Evolutionary conservation across 2,888 invertebrate genomes (phyloP).

Genomic region (Psococerastis gibbosa): DNA sequence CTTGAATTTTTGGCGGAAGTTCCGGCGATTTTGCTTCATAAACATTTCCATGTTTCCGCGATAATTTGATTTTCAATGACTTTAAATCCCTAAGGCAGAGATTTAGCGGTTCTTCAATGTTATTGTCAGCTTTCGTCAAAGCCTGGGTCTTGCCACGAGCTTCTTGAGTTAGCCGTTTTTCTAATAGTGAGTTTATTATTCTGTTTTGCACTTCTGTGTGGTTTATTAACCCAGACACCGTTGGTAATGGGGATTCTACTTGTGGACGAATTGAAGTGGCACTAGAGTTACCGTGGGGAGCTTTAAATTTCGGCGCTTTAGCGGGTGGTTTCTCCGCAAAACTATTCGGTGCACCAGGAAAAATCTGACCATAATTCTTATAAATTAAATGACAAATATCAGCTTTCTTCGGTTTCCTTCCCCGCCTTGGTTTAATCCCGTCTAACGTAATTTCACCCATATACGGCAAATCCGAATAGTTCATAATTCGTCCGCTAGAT

Average conservation of each 20-base stretch:
- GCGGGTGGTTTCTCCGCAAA: conserved; percentile 19
- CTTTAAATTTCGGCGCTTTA: conserved; percentile 19
- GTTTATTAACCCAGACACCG: conserved; percentile 24
- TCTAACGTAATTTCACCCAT: conserved; percentile 86
- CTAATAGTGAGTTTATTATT: conserved; percentile 47
- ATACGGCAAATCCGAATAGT: conserved; percentile 69
- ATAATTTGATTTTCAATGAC: conserved; percentile 39
- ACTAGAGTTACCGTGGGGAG: conserved; percentile 15
- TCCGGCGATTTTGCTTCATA: conserved; percentile 27
- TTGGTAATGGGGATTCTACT: conserved; percentile 15
- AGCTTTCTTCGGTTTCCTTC: conserved; percentile 78
- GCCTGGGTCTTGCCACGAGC: conserved; percentile 30
- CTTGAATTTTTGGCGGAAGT: neutral
- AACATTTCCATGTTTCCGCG: conserved; percentile 41
- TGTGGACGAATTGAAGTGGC: conserved; percentile 15
- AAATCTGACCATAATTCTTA: conserved; percentile 76
- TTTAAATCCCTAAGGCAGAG: conserved; percentile 61
- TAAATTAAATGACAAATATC: conserved; percentile 83
- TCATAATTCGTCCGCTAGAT: conserved; percentile 29
- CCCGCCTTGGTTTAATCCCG: conserved; percentile 68
- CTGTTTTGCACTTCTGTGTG: conserved; percentile 46
- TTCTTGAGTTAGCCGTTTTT: conserved; percentile 48
- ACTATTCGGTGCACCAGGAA: conserved; percentile 49
- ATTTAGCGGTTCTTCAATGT: conserved; percentile 59
- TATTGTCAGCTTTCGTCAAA: conserved; percentile 21